Evolutionary conservation across 2,888 invertebrate genomes (phyloP), one percentile per base, ranked within the genome.

Genomic region (Limenitis camilla): DNA sequence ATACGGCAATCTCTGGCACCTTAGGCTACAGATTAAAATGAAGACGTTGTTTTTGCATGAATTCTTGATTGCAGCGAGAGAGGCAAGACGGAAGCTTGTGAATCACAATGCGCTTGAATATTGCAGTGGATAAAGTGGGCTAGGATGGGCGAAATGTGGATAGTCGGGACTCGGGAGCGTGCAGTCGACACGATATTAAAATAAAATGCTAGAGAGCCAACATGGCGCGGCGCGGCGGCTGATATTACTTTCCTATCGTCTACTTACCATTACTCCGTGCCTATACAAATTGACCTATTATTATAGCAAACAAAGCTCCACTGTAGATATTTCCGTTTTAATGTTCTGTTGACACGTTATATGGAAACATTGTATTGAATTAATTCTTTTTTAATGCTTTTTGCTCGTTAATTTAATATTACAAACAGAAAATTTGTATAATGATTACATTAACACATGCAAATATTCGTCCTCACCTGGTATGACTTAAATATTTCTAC

Each of bases 151-250:
- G 61, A 63, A 66, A 66, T 63, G 66, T 64, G 69, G 65, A 67
- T 64, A 62, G 68, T 60, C 65, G 64, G 61, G 54, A 62, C 67
- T 60, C 65, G 64, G 61, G 53, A 69, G 71, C 70, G 71, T 74
- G 72, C 72, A 67, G 63, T 71, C 72, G 71, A 68, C 71, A 68
- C 69, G 70, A 72, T 75, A 75, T 76, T 76, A 74, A 74, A 78
- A 76, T 76, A 71, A 74, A 76, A 76, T 72, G 69, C 67, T 60
- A 60, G 61, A 65, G 65, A 61, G 62, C 63, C 59, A 60, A 55
- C 55, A 44, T 54, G 53, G 53, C 56, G 61, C 55, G 41, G 53
- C 52, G 52, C 56, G 61, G 59, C 58, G 58, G 60, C 60, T 59
- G 60, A 60, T 62, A 64, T 65, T 63, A 63, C 63, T 64, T 61